Percentiles rank a stretch among this genome's conserved stretches.
phyloP scores from a whole-genome alignment of 2,113 vertebrate species.

The Nibea coibor region DNA sequence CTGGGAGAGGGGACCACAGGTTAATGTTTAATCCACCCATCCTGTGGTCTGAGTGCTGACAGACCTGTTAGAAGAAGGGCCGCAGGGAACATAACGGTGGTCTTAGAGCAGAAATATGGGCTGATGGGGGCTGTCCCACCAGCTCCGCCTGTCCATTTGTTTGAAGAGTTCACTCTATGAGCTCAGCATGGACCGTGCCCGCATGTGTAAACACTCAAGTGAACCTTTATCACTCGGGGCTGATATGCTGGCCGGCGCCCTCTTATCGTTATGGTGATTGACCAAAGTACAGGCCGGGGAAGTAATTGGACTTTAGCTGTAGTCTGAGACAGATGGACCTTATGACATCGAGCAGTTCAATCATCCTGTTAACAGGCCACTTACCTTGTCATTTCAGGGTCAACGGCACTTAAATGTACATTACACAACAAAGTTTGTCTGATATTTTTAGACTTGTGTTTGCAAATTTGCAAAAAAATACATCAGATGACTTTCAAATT shows the following conservation, averaged over 20 bases:
- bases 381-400: slow-evolving; percentile 26
- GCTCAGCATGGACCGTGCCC: slow-evolving; percentile 52
- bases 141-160: slow-evolving; percentile 55
- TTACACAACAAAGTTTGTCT: background rate
- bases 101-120: slow-evolving; percentile 47
- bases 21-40: slow-evolving; percentile 77
- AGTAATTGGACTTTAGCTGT: slow-evolving; percentile 65
- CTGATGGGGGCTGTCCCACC: slow-evolving; percentile 54
- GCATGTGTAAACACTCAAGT: slow-evolving; percentile 70
- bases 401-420: slow-evolving; percentile 3
- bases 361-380: slow-evolving; percentile 28
- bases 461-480: background rate
- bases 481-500: background rate
- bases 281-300: slow-evolving; percentile 71
- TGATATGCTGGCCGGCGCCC: slow-evolving; percentile 56
- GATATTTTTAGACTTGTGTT: slow-evolving; percentile 39
- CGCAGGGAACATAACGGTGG: slow-evolving; percentile 33
- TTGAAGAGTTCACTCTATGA: slow-evolving; percentile 53
- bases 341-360: slow-evolving; percentile 35
- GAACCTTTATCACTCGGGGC: slow-evolving; percentile 67
- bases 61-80: slow-evolving; percentile 53
- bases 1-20: slow-evolving; percentile 9
- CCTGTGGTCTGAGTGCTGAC: slow-evolving; percentile 59
- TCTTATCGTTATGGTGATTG: slow-evolving; percentile 67
- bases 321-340: slow-evolving; percentile 35